Evolutionary conservation across 2,113 vertebrate genomes (phyloP), one percentile per base, ranked within the genome.

Genomic region (Pongo abelii): DNA sequence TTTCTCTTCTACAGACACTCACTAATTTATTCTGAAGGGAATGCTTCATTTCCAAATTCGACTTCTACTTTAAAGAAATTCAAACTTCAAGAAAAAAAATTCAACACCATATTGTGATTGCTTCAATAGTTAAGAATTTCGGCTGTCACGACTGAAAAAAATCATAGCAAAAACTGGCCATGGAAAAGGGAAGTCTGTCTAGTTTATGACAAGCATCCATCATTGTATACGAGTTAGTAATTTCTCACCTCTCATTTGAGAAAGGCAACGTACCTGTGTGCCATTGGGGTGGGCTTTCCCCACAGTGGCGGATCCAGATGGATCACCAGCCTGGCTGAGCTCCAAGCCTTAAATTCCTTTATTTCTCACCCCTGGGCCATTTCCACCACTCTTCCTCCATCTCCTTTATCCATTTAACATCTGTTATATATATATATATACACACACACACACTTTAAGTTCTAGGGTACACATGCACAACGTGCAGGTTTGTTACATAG

Each of bases 21-120:
- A 57, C 79, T 95, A 84, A 97, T 96, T 93, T 97, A 94, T 94
- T 97, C 95, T 79, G 61, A 93, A 97, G 61, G 75, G 48, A 75
- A 69, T 83, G 52, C 90, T 64, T 57, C 50, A n/a, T 70, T 97
- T 97, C 86, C 89, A 97, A 93, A 57, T 57, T 93, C 30, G 83
- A 75, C 91, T 94, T 86, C 69, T 64, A 94, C 86, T 91, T 89
- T 86, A 83, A 96, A 96, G 86, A 89, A 87, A 80, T 69, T 89
- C 55, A 93, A 72, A 89, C 55, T 81, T 88, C 25, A 57, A 84
- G 35, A 48, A 78, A 93, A 93, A 74, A 91, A 52, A 46, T 93
- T 59, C 30, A 85, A 81, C 8, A 0, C 61, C 48, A 2, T 57
- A 67, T 93, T 69, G 46, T 75, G 77, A 93, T 95, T 89, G 61